Conservation (phyloP, 64 coral and sea anemone genomes). For the Actinia tenebrosa region DNA sequence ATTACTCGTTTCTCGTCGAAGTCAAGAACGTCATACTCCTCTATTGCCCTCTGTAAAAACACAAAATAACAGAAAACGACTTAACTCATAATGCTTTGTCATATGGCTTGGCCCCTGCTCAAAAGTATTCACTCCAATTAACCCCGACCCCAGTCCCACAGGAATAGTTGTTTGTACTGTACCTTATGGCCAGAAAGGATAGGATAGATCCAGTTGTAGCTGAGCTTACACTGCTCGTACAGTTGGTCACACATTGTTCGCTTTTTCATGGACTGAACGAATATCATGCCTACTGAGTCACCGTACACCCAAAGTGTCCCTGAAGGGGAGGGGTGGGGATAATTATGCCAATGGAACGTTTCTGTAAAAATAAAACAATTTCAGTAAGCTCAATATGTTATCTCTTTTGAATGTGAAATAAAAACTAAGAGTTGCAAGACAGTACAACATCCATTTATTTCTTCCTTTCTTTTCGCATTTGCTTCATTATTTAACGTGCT, state of each 20-base stretch:
- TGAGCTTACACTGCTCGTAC: constrained; percentile 57
- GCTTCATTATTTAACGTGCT: too few relatives aligned
- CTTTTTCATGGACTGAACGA: constrained; percentile 52
- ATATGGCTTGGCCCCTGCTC: too few relatives aligned
- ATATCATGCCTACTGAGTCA: constrained; percentile 61
- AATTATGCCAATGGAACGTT: background rate
- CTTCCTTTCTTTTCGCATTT: too few relatives aligned
- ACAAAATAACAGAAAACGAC: background rate
- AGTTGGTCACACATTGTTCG: constrained; percentile 44
- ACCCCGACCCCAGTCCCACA: too few relatives aligned
- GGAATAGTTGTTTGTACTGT: background rate
- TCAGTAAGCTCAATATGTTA: too few relatives aligned
- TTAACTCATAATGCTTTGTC: too few relatives aligned
- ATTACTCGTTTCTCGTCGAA: constrained; percentile 49
- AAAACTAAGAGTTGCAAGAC: too few relatives aligned
- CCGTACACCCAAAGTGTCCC: constrained; percentile 76
- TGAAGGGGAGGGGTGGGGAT: background rate
- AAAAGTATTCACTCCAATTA: too few relatives aligned
- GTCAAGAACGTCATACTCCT: constrained; percentile 4
- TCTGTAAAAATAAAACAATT: background rate
- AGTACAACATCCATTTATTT: too few relatives aligned
- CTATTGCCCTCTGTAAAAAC: constrained; percentile 27
- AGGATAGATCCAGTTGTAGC: constrained; percentile 86
- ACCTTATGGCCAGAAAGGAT: constrained; percentile 16
- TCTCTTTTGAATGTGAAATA: too few relatives aligned